These are phyloP conservation scores for Scomberomorus guttatus DNA, from an alignment of 2,797 vertebrate species.

Conservation along the genomic window DNA sequence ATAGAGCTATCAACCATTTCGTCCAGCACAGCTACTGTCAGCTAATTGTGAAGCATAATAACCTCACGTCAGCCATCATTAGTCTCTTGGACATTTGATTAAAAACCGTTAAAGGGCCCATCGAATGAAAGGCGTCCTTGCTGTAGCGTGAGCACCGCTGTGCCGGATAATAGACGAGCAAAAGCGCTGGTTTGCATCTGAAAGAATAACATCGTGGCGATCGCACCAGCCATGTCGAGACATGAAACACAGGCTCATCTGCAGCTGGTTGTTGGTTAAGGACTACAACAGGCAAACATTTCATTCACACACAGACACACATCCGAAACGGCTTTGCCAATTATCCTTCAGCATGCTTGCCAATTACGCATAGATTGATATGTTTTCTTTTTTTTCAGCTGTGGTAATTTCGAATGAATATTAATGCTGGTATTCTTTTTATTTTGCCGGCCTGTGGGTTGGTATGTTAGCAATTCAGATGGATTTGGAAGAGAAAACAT, in stretches of 20 bases:
- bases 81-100: conserved; percentile 32
- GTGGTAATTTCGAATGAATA: conserved; percentile 73
- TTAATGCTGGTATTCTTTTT: conserved; percentile 65
- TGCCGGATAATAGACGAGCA: conserved; percentile 19
- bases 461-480: conserved; percentile 64
- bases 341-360: conserved; percentile 58
- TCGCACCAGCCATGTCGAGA: conserved; percentile 35
- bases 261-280: conserved; percentile 12
- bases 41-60: conserved; percentile 1
- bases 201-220: conserved; percentile 21
- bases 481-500: conserved; percentile 56
- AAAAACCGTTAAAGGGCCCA: conserved; percentile 27
- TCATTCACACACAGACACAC: conserved; percentile 17
- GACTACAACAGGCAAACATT: conserved; percentile 16
- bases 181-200: conserved; percentile 41
- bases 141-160: conserved; percentile 6
- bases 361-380: conserved; percentile 57
- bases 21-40: neutral
- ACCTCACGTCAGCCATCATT: conserved; percentile 12
- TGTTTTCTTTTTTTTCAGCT: conserved; percentile 56
- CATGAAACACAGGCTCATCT: conserved; percentile 39
- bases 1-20: neutral
- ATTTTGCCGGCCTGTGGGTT: conserved; percentile 46
- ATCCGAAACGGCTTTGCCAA: conserved; percentile 45
- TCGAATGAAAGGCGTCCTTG: conserved; percentile 29